Evolutionary conservation across 2,113 vertebrate species (phyloP).

Genomic region (Herpetotheres cachinnans): DNA sequence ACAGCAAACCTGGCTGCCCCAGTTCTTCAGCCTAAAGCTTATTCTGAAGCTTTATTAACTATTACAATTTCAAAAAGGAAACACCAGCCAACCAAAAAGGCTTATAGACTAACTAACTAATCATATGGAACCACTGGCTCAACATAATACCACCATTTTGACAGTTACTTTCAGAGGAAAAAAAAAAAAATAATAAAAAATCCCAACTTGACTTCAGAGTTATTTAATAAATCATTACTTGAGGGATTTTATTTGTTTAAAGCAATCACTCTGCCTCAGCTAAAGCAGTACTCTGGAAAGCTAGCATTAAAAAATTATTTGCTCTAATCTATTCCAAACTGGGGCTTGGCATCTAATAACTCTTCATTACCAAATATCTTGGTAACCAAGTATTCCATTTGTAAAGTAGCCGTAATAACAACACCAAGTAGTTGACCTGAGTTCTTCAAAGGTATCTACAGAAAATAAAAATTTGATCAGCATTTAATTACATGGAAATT

Average conservation of each 20-base stretch:
- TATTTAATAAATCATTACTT: conserved; percentile 45
- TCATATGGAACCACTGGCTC: not conserved
- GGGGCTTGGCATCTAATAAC: not conserved
- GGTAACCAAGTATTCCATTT: not conserved
- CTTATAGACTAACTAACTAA: not conserved
- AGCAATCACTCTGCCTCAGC: not conserved
- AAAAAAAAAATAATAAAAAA: not conserved
- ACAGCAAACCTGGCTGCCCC: not conserved
- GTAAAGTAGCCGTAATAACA: not conserved
- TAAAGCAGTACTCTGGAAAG: conserved; percentile 14
- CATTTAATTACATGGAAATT: not conserved
- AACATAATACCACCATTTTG: not conserved
- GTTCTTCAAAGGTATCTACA: not conserved
- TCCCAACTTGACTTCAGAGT: not conserved
- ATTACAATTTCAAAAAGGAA: not conserved
- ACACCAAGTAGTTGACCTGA: not conserved
- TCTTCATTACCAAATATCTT: not conserved
- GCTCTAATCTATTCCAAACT: conserved; percentile 13
- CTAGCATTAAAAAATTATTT: conserved; percentile 42
- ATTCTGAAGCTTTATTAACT: not conserved
- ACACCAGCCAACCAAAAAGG: not conserved
- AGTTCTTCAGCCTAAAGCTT: not conserved
- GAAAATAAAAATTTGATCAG: not conserved
- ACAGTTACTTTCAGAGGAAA: not conserved
- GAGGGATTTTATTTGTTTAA: conserved; percentile 32